A percentile compares a stretch with the other conserved stretches of the same genome.
phyloP scores from a whole-genome alignment of 2,797 vertebrate species.

The Peromyscus nudipes region DNA sequence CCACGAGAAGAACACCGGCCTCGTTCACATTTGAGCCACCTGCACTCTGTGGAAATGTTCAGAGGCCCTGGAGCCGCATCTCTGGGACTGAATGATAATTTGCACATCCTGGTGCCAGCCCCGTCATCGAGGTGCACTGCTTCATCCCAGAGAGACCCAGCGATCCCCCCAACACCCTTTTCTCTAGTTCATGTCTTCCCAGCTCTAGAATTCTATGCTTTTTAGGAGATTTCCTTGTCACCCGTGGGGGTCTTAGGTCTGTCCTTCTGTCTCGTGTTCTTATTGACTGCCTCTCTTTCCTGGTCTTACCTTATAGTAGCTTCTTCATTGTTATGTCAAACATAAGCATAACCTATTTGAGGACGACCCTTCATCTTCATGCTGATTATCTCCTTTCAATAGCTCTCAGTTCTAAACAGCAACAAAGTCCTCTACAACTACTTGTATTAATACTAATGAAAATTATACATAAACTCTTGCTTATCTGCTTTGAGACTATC shows the following conservation, averaged over 20 bases:
- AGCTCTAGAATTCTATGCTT: neutral
- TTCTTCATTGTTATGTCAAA: neutral
- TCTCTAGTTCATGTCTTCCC: neutral
- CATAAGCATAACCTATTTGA: neutral
- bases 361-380: neutral
- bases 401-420: neutral
- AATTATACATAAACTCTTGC: neutral
- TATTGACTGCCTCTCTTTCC: neutral
- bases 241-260: neutral
- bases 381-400: neutral
- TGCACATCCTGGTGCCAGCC: neutral
- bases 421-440: neutral
- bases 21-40: neutral
- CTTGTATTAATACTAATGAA: slow-evolving; percentile 1
- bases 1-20: neutral
- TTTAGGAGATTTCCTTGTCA: neutral
- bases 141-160: neutral
- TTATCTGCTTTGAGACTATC: neutral
- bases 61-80: neutral
- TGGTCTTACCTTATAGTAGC: neutral
- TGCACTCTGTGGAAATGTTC: neutral
- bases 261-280: neutral
- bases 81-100: neutral
- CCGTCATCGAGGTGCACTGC: neutral
- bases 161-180: neutral